These are phyloP conservation scores for Formicarius rufipectus DNA, from an alignment of 2,113 vertebrate species.

Conservation along the genomic window DNA sequence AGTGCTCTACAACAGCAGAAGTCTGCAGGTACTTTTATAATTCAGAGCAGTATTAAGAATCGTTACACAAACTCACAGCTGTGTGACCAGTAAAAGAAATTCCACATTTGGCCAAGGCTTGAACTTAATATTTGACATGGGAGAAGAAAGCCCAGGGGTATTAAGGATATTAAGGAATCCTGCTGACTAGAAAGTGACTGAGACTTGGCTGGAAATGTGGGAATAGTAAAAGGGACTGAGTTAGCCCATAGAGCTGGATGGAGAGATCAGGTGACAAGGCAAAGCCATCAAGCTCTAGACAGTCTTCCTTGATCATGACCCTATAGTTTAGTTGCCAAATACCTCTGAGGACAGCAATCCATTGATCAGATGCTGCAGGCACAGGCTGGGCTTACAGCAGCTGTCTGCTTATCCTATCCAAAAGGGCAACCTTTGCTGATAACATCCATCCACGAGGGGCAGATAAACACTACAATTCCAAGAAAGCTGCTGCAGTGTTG, in stretches of 20 bases:
- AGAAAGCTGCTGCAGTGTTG: neutral
- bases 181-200: neutral
- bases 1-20: neutral
- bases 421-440: neutral
- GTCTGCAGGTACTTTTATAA: neutral
- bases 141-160: neutral
- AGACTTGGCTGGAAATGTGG: accelerated
- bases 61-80: neutral
- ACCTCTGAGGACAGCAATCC: neutral
- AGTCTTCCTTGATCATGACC: accelerated
- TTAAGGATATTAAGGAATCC: neutral
- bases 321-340: neutral
- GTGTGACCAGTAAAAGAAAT: neutral
- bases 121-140: neutral
- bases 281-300: neutral
- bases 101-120: neutral
- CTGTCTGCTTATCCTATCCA: neutral
- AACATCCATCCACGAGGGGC: neutral
- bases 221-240: neutral
- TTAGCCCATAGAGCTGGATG: neutral
- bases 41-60: neutral
- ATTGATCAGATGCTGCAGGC: neutral
- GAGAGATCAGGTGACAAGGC: neutral
- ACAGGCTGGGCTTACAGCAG: neutral
- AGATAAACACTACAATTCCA: neutral